phyloP scores from a whole-genome alignment of 2,888 invertebrate species.

The Cheilosia variabilis region DNA sequence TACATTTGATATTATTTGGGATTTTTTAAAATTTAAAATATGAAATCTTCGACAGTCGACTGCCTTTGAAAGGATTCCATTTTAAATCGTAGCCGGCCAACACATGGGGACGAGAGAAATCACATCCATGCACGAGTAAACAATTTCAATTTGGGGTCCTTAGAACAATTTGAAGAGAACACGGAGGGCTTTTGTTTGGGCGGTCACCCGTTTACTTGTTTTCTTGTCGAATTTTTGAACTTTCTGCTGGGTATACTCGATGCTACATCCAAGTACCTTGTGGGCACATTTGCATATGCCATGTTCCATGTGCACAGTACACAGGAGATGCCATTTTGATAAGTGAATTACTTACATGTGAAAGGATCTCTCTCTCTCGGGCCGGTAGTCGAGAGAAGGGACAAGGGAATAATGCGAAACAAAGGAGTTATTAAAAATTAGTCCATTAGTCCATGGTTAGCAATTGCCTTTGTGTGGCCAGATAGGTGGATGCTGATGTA shows the following conservation, averaged over 20 bases:
- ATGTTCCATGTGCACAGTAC: background rate
- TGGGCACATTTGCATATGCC: conserved; percentile 51
- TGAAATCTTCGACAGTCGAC: conserved; percentile 29
- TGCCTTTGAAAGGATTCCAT: conserved; percentile 2
- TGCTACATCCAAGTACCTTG: conserved; percentile 1
- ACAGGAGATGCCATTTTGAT: conserved; percentile 37
- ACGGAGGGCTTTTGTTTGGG: conserved; percentile 12
- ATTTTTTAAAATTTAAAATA: conserved; percentile 33
- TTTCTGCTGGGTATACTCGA: conserved; percentile 19
- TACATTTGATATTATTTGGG: conserved; percentile 46
- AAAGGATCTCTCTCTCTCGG: conserved; percentile 26
- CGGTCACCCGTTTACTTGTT: conserved; percentile 22
- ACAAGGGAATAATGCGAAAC: conserved; percentile 43
- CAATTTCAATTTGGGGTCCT: conserved; percentile 46
- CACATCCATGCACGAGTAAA: conserved; percentile 17
- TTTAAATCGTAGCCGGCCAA: background rate
- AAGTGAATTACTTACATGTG: conserved; percentile 58
- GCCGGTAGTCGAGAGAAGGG: conserved; percentile 1
- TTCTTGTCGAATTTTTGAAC: conserved; percentile 59
- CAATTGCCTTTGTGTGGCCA: conserved; percentile 17
- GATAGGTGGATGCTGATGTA: background rate
- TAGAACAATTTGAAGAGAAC: conserved; percentile 25
- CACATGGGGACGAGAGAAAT: background rate
- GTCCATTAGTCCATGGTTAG: conserved; percentile 37
- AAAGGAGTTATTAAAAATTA: conserved; percentile 66